A percentile compares a stretch with the other conserved stretches of the same genome.
Conservation (phyloP, 2,797 vertebrate species). For the Prionace glauca region DNA sequence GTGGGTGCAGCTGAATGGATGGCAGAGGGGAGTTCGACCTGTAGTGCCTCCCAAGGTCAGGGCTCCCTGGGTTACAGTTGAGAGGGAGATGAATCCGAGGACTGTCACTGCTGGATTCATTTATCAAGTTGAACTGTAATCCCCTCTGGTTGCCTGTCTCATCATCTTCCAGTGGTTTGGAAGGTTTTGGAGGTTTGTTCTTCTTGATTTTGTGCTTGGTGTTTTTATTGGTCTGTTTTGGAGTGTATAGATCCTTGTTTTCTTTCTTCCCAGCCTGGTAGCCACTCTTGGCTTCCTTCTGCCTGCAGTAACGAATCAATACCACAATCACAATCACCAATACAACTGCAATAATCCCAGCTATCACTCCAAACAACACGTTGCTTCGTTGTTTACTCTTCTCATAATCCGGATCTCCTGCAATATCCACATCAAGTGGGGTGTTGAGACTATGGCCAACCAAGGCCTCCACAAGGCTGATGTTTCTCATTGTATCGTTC, state of each 20-base stretch:
- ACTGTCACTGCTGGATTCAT: conserved; percentile 80
- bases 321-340: conserved; percentile 83
- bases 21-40: conserved; percentile 93
- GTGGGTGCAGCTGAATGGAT: conserved; percentile 93
- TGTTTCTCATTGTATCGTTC: conserved; percentile 84
- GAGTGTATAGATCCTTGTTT: conserved; percentile 87
- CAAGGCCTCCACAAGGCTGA: conserved; percentile 79
- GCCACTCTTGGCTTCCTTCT: conserved; percentile 90
- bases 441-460: conserved; percentile 93
- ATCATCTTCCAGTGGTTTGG: conserved; percentile 85
- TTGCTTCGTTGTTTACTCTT: conserved; percentile 76
- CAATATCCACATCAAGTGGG: conserved; percentile 86
- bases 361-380: conserved; percentile 82
- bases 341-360: conserved; percentile 79
- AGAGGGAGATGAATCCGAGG: conserved; percentile 92
- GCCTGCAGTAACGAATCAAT: conserved; percentile 79
- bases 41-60: conserved; percentile 91
- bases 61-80: conserved; percentile 90
- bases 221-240: conserved; percentile 84
- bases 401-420: conserved; percentile 86
- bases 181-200: conserved; percentile 81
- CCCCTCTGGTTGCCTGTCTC: conserved; percentile 84
- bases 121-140: conserved; percentile 91
- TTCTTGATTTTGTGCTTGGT: conserved; percentile 83
- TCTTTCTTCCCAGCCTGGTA: conserved; percentile 97